Evolutionary conservation across 2,797 vertebrate genomes (phyloP).

Genomic region (Microcaecilia unicolor): DNA sequence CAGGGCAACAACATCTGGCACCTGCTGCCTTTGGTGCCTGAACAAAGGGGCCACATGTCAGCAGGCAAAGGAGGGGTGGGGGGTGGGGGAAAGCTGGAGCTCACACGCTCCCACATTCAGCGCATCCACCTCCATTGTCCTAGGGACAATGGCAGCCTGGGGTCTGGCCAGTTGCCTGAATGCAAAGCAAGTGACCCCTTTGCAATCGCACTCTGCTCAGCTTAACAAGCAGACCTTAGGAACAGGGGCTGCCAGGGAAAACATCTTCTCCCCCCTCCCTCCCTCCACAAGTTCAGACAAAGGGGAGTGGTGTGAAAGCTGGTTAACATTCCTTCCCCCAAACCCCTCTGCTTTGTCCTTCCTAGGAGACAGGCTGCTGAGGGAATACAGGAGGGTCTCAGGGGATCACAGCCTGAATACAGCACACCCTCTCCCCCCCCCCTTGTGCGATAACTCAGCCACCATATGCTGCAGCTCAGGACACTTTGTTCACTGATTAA

Average conservation of each 20-base stretch:
- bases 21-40: neutral
- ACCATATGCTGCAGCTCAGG: conserved; percentile 12
- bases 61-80: no score
- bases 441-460: conserved; percentile 4
- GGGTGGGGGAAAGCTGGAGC: neutral
- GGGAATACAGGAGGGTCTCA: neutral
- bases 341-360: neutral
- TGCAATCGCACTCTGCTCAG: no score
- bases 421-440: no score
- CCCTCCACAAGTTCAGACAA: neutral
- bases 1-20: conserved; percentile 59
- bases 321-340: conserved; percentile 3
- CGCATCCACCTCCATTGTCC: neutral
- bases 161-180: no score
- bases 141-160: neutral
- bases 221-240: no score
- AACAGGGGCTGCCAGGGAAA: no score
- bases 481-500: conserved; percentile 3
- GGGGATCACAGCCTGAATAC: neutral
- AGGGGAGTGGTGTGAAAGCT: conserved; percentile 1
- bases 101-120: neutral
- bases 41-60: conserved; percentile 65
- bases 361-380: conserved; percentile 1
- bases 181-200: neutral
- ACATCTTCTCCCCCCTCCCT: neutral